A percentile compares a stretch with the other conserved stretches of the same genome.
Evolutionary conservation across 2,888 invertebrate genomes (phyloP).

Genomic region (Sarcophaga subvicina): DNA sequence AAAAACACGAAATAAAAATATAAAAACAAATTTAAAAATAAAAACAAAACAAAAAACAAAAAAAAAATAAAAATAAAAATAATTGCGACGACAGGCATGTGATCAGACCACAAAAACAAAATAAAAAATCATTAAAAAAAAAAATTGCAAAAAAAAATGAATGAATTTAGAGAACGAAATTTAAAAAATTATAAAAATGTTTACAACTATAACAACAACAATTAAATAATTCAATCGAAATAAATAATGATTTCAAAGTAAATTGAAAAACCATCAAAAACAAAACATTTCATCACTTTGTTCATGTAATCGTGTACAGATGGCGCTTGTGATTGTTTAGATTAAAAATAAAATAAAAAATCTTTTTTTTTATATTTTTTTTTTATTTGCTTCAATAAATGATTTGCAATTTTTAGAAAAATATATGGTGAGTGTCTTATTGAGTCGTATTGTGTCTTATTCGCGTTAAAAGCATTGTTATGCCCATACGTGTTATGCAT

Average conservation of each 20-base stretch:
- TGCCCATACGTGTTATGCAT: not conserved
- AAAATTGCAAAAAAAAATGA: not conserved
- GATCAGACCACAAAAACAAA: slow-evolving; percentile 49
- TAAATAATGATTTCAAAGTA: not conserved
- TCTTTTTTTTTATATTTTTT: no score
- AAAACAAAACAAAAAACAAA: slow-evolving; percentile 14
- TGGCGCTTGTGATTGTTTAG: no score
- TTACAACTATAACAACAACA: not conserved
- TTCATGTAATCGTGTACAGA: not conserved
- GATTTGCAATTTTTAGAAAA: no score
- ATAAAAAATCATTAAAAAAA: not conserved
- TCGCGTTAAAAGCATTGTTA: not conserved
- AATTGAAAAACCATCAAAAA: not conserved
- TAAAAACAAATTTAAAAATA: slow-evolving; percentile 9
- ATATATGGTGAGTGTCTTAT: no score
- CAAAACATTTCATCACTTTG: not conserved
- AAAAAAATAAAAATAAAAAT: slow-evolving; percentile 41
- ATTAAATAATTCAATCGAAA: not conserved
- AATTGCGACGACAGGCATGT: slow-evolving; percentile 58
- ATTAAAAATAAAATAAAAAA: no score
- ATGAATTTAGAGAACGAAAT: not conserved
- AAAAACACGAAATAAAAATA: no score
- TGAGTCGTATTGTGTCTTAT: not conserved
- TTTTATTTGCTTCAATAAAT: no score
- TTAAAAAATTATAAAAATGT: not conserved